Percentiles rank a stretch among this genome's conserved stretches.
Evolutionary conservation across 2,113 vertebrate species (phyloP).

Genomic region (Pteruthius melanotis): DNA sequence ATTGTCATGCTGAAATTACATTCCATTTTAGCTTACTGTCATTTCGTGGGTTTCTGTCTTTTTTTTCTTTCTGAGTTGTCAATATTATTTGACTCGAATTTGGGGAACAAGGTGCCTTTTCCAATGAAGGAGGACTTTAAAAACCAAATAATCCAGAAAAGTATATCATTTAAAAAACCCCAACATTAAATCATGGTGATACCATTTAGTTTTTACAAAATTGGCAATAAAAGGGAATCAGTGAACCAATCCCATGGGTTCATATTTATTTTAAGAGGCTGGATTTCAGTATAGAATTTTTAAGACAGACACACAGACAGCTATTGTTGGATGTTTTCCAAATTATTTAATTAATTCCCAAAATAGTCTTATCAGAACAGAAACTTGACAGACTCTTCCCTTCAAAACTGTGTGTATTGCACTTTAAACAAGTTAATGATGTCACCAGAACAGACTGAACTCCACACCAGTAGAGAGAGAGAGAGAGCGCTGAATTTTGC

Average conservation of each 20-base stretch:
- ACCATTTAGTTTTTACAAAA: neutral
- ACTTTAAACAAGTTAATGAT: neutral
- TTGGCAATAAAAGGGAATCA: constrained; percentile 16
- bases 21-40: neutral
- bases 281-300: neutral
- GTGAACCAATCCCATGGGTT: neutral
- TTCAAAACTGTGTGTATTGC: neutral
- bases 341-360: neutral
- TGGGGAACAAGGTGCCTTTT: neutral
- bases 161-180: neutral
- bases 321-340: neutral
- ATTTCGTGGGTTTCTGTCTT: neutral
- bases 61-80: neutral
- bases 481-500: neutral
- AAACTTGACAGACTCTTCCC: neutral
- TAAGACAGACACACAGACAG: neutral
- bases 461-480: neutral
- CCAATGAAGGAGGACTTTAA: neutral
- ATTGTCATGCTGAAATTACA: neutral
- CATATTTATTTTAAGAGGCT: neutral
- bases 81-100: neutral
- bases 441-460: neutral
- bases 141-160: neutral
- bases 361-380: neutral
- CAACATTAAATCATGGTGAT: neutral